phyloP scores from a whole-genome alignment of 2,113 vertebrate genomes.

The Geococcyx californianus region DNA sequence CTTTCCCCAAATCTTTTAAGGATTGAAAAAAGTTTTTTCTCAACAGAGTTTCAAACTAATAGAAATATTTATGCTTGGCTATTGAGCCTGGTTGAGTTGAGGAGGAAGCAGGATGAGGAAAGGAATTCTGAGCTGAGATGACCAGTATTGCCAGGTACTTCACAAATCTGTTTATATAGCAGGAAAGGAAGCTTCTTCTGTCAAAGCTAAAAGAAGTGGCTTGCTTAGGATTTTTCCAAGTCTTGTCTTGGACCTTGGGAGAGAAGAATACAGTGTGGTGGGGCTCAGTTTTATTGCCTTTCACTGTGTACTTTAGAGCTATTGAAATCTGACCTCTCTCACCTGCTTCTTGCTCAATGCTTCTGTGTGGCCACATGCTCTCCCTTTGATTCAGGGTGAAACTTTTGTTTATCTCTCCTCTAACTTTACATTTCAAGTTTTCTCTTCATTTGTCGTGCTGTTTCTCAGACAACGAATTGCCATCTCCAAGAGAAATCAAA shows the following conservation, averaged over 20 bases:
- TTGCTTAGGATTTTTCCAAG: not conserved
- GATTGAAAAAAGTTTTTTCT: not conserved
- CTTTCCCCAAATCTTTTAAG: not conserved
- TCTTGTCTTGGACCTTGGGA: not conserved
- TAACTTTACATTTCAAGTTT: not conserved
- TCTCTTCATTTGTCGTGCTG: not conserved
- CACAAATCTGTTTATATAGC: not conserved
- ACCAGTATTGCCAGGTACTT: not conserved
- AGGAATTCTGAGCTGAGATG: not conserved
- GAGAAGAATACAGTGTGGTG: not conserved
- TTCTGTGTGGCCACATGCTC: not conserved
- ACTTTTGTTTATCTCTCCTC: not conserved
- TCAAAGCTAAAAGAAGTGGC: not conserved
- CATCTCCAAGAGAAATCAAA: not conserved
- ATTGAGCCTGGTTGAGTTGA: not conserved
- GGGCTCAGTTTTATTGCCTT: not conserved
- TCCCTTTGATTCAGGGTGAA: not conserved
- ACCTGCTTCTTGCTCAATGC: not conserved
- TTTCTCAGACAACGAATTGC: not conserved
- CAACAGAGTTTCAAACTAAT: not conserved
- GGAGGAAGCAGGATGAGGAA: not conserved
- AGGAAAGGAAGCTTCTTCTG: not conserved
- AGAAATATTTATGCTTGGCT: not conserved
- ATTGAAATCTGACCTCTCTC: not conserved
- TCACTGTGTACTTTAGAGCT: not conserved